Percentiles rank a stretch among this genome's conserved stretches.
These are phyloP conservation scores for Octomys mimax DNA, from an alignment of 2,797 vertebrate genomes.

Conservation along the genomic window DNA sequence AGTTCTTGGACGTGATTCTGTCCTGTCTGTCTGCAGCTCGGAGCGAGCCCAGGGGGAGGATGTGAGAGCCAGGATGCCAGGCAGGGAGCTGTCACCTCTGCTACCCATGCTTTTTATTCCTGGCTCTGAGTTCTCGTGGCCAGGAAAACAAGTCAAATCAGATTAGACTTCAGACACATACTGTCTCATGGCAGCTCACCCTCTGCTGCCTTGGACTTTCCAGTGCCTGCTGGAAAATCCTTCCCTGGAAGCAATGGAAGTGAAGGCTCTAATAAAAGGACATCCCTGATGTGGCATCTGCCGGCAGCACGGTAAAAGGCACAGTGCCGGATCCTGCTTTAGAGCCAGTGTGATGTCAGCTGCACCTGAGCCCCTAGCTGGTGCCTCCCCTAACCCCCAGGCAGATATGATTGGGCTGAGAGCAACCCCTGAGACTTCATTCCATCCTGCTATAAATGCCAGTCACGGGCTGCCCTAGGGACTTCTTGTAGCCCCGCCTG, in stretches of 20 bases:
- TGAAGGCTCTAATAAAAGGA: slow-evolving; percentile 40
- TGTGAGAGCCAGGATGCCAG: background rate
- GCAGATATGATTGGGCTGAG: background rate
- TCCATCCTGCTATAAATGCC: background rate
- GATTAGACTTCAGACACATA: slow-evolving; percentile 53
- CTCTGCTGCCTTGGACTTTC: slow-evolving; percentile 7
- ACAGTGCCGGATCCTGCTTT: background rate
- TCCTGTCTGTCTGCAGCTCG: background rate
- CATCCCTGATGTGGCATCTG: background rate
- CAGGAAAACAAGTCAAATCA: slow-evolving; percentile 71
- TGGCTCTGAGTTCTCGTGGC: slow-evolving; percentile 33
- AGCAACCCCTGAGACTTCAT: background rate
- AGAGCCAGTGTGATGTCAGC: background rate
- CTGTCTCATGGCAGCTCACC: slow-evolving; percentile 8
- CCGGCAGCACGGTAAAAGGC: background rate
- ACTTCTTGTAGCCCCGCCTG: background rate
- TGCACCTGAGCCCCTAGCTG: background rate
- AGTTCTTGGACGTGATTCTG: slow-evolving; percentile 13
- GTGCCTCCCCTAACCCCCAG: background rate
- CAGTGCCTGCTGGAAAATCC: slow-evolving; percentile 56
- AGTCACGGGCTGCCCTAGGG: background rate
- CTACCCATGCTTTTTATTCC: slow-evolving; percentile 52
- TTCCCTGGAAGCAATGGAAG: slow-evolving; percentile 13
- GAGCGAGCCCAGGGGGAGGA: background rate
- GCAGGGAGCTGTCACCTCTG: slow-evolving; percentile 33